Evolutionary conservation across 1,140 invertebrate genomes (phyloP).

Genomic region (Zaprionus africanus): DNA sequence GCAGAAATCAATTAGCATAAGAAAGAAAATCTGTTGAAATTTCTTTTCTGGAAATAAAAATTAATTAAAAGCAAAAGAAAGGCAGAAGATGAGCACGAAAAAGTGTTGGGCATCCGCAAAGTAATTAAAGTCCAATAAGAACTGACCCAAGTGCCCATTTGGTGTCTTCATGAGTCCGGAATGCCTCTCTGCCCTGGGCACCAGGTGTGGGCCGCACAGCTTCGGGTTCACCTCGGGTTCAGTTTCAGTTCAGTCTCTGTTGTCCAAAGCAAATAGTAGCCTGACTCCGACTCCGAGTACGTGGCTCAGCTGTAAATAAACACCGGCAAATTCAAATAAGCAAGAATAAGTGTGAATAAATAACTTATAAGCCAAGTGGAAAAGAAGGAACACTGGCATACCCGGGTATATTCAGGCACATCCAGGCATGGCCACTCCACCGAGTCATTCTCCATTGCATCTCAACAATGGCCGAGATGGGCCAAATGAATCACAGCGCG

Average conservation of each 20-base stretch:
- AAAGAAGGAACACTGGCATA: constrained; percentile 12
- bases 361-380: constrained; percentile 59
- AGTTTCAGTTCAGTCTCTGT: constrained; percentile 1
- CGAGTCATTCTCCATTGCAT: constrained; percentile 54
- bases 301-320: constrained; percentile 78
- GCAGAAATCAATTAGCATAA: constrained; percentile 63
- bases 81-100: constrained; percentile 7
- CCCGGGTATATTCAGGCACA: not conserved
- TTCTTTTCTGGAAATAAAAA: constrained; percentile 40
- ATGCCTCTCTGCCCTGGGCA: too few relatives aligned
- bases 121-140: constrained; percentile 67
- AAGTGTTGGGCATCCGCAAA: constrained; percentile 47
- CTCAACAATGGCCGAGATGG: constrained; percentile 47
- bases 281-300: constrained; percentile 29
- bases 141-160: constrained; percentile 30
- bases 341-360: constrained; percentile 78
- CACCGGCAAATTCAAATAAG: constrained; percentile 76
- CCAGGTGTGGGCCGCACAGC: not conserved
- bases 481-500: constrained; percentile 64
- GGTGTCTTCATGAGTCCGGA: not conserved
- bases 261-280: constrained; percentile 53
- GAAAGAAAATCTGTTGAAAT: constrained; percentile 26
- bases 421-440: constrained; percentile 37
- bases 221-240: not conserved
- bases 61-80: constrained; percentile 67